These are phyloP conservation scores for Caradrina kadenii DNA, from an alignment of 2,888 invertebrate genomes.

Conservation along the genomic window DNA sequence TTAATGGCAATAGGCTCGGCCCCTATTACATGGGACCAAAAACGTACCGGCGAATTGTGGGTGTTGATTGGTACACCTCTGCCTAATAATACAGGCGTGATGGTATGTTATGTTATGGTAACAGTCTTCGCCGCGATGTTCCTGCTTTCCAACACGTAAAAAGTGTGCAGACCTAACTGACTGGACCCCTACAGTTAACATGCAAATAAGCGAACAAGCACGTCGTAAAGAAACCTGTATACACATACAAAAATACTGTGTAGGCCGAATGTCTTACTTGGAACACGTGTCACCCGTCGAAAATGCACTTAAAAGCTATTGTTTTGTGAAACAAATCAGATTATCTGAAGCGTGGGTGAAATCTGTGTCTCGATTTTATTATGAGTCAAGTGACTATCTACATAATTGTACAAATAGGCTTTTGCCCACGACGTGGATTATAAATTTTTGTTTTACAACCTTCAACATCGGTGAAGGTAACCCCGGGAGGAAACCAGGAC, in stretches of 20 bases:
- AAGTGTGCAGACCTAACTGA: too few species aligned
- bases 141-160: too few species aligned
- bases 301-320: slow-evolving; percentile 55
- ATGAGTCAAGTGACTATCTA: slow-evolving; percentile 63
- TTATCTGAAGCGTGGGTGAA: slow-evolving; percentile 70
- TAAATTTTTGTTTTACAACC: neutral
- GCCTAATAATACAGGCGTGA: too few species aligned
- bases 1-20: too few species aligned
- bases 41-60: too few species aligned
- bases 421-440: neutral
- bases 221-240: slow-evolving; percentile 18
- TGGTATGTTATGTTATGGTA: too few species aligned
- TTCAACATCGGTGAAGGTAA: too few species aligned
- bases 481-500: too few species aligned
- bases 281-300: slow-evolving; percentile 42
- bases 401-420: slow-evolving; percentile 61
- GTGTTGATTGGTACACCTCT: too few species aligned
- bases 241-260: slow-evolving; percentile 39
- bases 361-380: slow-evolving; percentile 68
- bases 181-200: slow-evolving; percentile 19
- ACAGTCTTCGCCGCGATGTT: too few species aligned
- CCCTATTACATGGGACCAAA: too few species aligned
- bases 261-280: slow-evolving; percentile 54
- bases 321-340: slow-evolving; percentile 47
- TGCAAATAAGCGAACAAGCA: slow-evolving; percentile 24